Evolutionary conservation across 2,888 invertebrate genomes (phyloP), one percentile per base, ranked within the genome.

Genomic region (Ariolimax columbianus): DNA sequence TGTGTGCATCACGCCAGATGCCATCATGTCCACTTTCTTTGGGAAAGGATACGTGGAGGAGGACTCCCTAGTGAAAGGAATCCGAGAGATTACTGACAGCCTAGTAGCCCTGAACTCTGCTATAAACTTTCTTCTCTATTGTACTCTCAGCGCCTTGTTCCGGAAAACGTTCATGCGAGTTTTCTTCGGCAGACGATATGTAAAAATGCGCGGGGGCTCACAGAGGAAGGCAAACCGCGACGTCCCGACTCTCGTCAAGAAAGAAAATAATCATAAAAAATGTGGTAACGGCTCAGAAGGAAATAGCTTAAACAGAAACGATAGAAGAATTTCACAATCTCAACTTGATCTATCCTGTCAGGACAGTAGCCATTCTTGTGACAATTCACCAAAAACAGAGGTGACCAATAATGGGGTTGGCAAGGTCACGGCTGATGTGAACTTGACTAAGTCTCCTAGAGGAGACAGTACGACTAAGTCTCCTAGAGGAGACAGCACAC

Each of bases 1-100:
- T n/a, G 89, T 93, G 68, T 94, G 93, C 88, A 91, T 93, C 66
- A 92, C 92, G 70, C 94, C 94, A 0, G 94, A 94, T 85, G 93
- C 94, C 43, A 90, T 94, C 59, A 91, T 94, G 92, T 94, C 94
- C 14, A 91, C 87, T n/a, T 87, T 92, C 83, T 91, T 93, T 86
- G 93, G 92, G 14, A 92, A 92, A 77, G 94, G 94, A 7, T 94
- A 94, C 88, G 90, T 89, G 38, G 94, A 94, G 78, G 93, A 92
- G 78, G 90, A 90, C 79, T 89, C 90, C 80, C 86, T 92, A 55
- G 91, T 93, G 7, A 91, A 91, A 83, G 93, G 93, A 7, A 91
- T 94, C 36, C 88, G 94, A 4, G 94, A 94, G 88, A 93, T 94
- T 66, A 93, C 93, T 6, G 94, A 94, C 88, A 90, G 91, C 38